Evolutionary conservation across 2,888 invertebrate species (phyloP).

Genomic region (Apamea epomidion): DNA sequence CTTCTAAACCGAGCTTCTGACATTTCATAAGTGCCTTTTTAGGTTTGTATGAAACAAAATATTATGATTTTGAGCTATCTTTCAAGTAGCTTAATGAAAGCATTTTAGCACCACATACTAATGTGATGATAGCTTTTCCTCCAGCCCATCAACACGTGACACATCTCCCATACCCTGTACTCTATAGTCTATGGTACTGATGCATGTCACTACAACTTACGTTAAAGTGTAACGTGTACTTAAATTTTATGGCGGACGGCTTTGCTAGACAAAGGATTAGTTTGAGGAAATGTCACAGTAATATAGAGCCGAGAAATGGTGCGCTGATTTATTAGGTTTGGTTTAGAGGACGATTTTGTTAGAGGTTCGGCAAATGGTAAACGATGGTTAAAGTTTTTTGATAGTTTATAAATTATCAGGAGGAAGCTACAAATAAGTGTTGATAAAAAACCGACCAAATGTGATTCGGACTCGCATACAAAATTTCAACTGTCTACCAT

Average conservation of each 20-base stretch:
- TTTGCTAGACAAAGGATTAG: slow-evolving; percentile 50
- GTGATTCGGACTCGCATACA: neutral
- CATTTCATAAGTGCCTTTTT: neutral
- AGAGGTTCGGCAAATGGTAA: neutral
- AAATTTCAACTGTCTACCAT: neutral
- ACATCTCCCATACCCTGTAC: neutral
- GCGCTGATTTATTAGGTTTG: slow-evolving; percentile 25
- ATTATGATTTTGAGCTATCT: too few relatives aligned
- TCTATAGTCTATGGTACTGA: slow-evolving; percentile 36
- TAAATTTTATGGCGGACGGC: slow-evolving; percentile 52
- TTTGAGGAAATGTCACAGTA: slow-evolving; percentile 30
- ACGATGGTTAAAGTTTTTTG: neutral
- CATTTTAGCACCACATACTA: neutral
- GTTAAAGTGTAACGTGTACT: slow-evolving; percentile 35
- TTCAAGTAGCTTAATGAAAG: neutral
- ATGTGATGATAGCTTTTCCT: neutral
- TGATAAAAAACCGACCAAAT: neutral
- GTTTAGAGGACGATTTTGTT: neutral
- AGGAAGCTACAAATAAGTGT: neutral
- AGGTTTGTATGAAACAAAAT: neutral
- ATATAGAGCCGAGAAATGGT: neutral
- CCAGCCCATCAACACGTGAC: neutral
- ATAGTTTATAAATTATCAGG: too few relatives aligned
- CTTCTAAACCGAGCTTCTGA: neutral
- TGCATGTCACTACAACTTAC: slow-evolving; percentile 48